A percentile compares a stretch with the other conserved stretches of the same genome.
Conservation (phyloP, 2,113 vertebrate species). For the Channa argus region DNA sequence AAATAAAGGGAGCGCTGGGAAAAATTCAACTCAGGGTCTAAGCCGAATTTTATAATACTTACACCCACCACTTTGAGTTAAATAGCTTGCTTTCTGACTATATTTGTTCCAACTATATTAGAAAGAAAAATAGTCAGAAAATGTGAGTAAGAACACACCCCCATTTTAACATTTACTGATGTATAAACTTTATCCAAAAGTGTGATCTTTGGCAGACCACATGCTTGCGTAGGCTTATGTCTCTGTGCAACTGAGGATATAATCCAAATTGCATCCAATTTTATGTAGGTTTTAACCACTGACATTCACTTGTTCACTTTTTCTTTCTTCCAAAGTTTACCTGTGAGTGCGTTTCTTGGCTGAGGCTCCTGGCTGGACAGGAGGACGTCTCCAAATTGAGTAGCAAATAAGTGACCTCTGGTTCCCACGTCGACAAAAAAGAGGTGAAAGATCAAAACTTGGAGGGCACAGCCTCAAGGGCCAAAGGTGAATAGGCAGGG, state of each 20-base stretch:
- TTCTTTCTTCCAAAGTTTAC: constrained; percentile 50
- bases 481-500: constrained; percentile 89
- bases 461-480: constrained; percentile 91
- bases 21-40: neutral
- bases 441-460: constrained; percentile 85
- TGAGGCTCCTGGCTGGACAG: constrained; percentile 85
- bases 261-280: too few species aligned
- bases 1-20: neutral
- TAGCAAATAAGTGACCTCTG: constrained; percentile 84
- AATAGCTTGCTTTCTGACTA: too few species aligned
- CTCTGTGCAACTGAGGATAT: neutral
- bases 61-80: too few species aligned
- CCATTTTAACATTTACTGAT: constrained; percentile 15
- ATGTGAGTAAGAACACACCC: neutral
- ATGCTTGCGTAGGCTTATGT: neutral
- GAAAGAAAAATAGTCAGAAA: neutral
- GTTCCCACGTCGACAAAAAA: constrained; percentile 89
- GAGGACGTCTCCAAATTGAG: constrained; percentile 85
- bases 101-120: neutral
- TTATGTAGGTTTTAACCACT: neutral
- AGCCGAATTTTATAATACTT: neutral
- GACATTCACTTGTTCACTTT: neutral
- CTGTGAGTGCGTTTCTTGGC: constrained; percentile 84
- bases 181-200: constrained; percentile 1
- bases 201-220: neutral